Evolutionary conservation across 2,888 invertebrate species (phyloP).

Genomic region (Celastrina argiolus): DNA sequence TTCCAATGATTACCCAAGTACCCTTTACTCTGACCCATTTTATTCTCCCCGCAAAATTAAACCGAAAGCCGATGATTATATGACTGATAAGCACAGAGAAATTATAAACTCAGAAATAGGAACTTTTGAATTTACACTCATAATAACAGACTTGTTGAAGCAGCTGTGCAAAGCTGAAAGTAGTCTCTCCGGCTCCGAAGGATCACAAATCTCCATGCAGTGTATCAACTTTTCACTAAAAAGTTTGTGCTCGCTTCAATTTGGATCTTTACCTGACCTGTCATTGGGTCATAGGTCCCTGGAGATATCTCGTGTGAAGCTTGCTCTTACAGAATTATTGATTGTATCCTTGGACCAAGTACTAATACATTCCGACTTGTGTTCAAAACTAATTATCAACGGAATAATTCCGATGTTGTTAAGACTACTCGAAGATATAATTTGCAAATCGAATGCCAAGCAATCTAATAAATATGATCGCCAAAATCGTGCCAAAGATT

Average conservation of each 20-base stretch:
- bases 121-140: slow-evolving; percentile 75
- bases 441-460: slow-evolving; percentile 55
- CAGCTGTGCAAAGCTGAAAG: slow-evolving; percentile 74
- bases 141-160: slow-evolving; percentile 77
- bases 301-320: slow-evolving; percentile 71
- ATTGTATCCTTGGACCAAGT: slow-evolving; percentile 78
- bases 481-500: slow-evolving; percentile 45
- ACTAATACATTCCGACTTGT: slow-evolving; percentile 69
- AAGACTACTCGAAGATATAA: slow-evolving; percentile 76
- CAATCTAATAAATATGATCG: slow-evolving; percentile 41
- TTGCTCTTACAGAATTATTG: slow-evolving; percentile 76
- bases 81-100: slow-evolving; percentile 69
- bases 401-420: slow-evolving; percentile 80
- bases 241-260: slow-evolving; percentile 79
- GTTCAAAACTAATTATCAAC: slow-evolving; percentile 77
- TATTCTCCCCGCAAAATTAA: slow-evolving; percentile 58
- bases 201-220: slow-evolving; percentile 76
- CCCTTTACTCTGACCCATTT: slow-evolving; percentile 51
- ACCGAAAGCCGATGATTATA: slow-evolving; percentile 72
- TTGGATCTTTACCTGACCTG: slow-evolving; percentile 64
- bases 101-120: slow-evolving; percentile 74
- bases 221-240: slow-evolving; percentile 79
- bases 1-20: slow-evolving; percentile 53
- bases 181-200: slow-evolving; percentile 70
- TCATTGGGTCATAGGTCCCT: slow-evolving; percentile 44